Base-by-base conservation (phyloP, 1,140 invertebrate genomes). In the Drosophila azteca region DNA sequence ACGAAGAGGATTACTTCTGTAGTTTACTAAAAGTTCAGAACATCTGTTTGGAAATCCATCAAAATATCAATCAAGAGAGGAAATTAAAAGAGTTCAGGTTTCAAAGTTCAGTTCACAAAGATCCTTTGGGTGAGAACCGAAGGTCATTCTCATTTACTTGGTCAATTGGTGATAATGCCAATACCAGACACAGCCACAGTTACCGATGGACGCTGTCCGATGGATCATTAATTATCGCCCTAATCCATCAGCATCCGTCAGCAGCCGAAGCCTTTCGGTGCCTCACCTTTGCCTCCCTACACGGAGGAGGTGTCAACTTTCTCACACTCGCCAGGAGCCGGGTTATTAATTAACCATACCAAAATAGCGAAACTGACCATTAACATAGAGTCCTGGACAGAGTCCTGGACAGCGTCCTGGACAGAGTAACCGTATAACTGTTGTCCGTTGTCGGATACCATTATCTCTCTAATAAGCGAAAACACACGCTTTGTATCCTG, bases 381-480 rank as follows among this genome's bases (percentile, higher is more conserved):
- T 85, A 80, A 63, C 61, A 39, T 11, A 39, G 62, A 53, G 44
- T 39, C 35, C 31, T 0, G 24, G 24, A 26, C 24, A 29, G 26
- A 29, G 29, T 9, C 2, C 35, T 1, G 17, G 17, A 20, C 17
- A 20, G 17, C 0, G 17, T 20, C 17, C 17, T 1, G 0, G 17
- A 20, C 17, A 20, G 62, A 50, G 46, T 1, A 3, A 3, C 35
- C 51, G 24, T 13, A 29, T 15, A 48, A 58, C 35, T 13, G 35
- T 39, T 24, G 24, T 26, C 24, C 24, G 24, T 26, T 26, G 24
- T 26, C 24, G 24, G 24, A 26, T 5, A 26, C 35, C 35, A 90
- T 90, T 90, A 90, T 90, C 89, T 90, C 60, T 58, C 82, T 90
- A 90, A 90, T 90, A 82, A 82, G 73, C 73, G 71, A 90, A 90